Evolutionary conservation across 1,140 invertebrate genomes (phyloP), one percentile per base, ranked within the genome.

Genomic region (Bombus polaris): DNA sequence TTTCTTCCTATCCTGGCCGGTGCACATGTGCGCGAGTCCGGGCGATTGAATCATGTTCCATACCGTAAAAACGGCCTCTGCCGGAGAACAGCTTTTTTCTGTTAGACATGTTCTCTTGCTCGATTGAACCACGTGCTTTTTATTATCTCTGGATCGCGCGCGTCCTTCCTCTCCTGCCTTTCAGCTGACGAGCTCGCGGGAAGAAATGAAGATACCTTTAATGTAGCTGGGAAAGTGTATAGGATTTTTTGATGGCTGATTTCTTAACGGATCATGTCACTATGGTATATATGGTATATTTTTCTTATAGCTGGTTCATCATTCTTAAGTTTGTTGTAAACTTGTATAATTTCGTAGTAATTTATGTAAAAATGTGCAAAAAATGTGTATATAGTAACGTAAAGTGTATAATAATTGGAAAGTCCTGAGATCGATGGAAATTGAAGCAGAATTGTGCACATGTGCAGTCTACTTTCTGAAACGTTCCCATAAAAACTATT

Each of bases 31-130:
- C 83, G 2, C 25, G 22, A 13, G 2, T 28, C 47, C 18, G 18
- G 35, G 53, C 73, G 42, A 80, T 85, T 80, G 25, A 84, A 84
- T 79, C 83, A 53, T 22, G 82, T 44, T 71, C 53, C 35, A 53
- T 53, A n/a, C 35, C 66, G 25, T 80, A 84, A 84, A 84, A 73
- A 72, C 44, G 15, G 2, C 39, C 42, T 22, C 53, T 44, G 8
- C 66, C 39, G 18, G 28, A 13, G 37, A 42, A 53, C 47, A 5
- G 47, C 18, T 53, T 53, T 53, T 53, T 53, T 53, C 47, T 53
- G 28, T 62, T n/a, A n/a, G 59, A n/a, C 28, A 28, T 62, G 59
- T 28, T 1, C 62, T 44, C 39, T 68, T 79, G 22, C 68, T 59
- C 42, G 66, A 32, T 70, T 9, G 47, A 53, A 32, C 28, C 10